These are phyloP conservation scores for Drosophila nr. perissopoda DNA, from an alignment of 2,888 invertebrate genomes.

Conservation along the genomic window DNA sequence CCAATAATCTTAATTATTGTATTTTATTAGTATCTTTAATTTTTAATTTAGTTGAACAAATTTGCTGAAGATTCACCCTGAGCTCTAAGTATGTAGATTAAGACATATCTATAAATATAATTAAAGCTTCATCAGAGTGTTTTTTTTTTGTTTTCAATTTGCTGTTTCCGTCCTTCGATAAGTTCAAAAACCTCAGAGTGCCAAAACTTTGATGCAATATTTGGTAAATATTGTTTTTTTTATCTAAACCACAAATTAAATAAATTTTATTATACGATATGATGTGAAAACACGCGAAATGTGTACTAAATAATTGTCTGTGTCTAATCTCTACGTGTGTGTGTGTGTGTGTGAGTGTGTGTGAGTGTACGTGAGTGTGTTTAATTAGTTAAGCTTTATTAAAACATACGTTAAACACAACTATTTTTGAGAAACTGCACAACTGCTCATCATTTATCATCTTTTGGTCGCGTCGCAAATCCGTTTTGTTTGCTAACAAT, in stretches of 20 bases:
- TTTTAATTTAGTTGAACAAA: background rate
- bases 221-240: conserved; percentile 55
- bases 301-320: conserved; percentile 29
- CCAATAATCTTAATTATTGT: background rate
- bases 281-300: conserved; percentile 48
- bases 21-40: background rate
- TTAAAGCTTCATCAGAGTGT: conserved; percentile 35
- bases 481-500: conserved; percentile 59
- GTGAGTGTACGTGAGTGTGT: conserved; percentile 24
- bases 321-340: background rate
- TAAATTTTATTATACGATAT: conserved; percentile 56
- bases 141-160: background rate
- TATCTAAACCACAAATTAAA: conserved; percentile 69
- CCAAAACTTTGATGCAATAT: conserved; percentile 59
- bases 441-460: conserved; percentile 79
- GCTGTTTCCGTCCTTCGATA: conserved; percentile 59
- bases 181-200: conserved; percentile 64
- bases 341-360: conserved; percentile 1
- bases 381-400: conserved; percentile 80
- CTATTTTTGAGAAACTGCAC: conserved; percentile 66
- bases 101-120: conserved; percentile 31
- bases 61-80: conserved; percentile 23
- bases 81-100: conserved; percentile 17
- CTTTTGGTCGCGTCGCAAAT: conserved; percentile 61
- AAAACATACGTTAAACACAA: conserved; percentile 69